Evolutionary conservation across 2,113 vertebrate genomes (phyloP).

Genomic region (Prietella phreatophila): DNA sequence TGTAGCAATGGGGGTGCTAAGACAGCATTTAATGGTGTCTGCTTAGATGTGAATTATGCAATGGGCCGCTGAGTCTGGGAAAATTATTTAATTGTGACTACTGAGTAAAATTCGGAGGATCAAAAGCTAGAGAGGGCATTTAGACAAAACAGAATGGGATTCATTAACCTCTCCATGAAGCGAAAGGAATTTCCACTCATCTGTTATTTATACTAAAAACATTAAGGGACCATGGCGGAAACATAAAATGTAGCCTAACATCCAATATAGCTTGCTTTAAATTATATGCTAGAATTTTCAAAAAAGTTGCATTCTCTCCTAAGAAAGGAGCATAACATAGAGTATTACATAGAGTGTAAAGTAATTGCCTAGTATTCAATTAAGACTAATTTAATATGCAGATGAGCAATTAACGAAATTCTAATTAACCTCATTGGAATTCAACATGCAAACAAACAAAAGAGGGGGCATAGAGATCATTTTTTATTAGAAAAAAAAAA

Average conservation of each 20-base stretch:
- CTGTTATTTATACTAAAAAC: conserved; percentile 8
- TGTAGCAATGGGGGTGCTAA: conserved; percentile 57
- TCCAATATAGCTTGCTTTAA: background rate
- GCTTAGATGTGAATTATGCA: conserved; percentile 46
- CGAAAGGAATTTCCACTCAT: background rate
- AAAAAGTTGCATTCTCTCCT: background rate
- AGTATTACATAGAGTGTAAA: conserved; percentile 78
- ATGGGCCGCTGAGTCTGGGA: conserved; percentile 49
- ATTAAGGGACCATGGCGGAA: background rate
- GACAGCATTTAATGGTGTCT: conserved; percentile 61
- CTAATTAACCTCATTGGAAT: background rate
- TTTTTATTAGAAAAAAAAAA: conserved; percentile 31
- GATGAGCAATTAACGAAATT: conserved; percentile 70
- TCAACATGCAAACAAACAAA: background rate
- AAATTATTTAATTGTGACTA: conserved; percentile 43
- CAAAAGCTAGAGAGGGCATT: background rate
- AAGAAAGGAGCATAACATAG: conserved; percentile 87
- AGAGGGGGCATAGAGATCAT: background rate
- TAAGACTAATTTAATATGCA: conserved; percentile 89
- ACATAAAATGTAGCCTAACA: background rate
- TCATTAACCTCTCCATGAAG: conserved; percentile 36
- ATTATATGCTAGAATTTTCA: background rate
- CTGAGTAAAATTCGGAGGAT: conserved; percentile 47
- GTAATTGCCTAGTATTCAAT: conserved; percentile 87
- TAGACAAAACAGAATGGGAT: conserved; percentile 7